phyloP scores from a whole-genome alignment of 2,113 vertebrate genomes.

The Psettodes erumei region DNA sequence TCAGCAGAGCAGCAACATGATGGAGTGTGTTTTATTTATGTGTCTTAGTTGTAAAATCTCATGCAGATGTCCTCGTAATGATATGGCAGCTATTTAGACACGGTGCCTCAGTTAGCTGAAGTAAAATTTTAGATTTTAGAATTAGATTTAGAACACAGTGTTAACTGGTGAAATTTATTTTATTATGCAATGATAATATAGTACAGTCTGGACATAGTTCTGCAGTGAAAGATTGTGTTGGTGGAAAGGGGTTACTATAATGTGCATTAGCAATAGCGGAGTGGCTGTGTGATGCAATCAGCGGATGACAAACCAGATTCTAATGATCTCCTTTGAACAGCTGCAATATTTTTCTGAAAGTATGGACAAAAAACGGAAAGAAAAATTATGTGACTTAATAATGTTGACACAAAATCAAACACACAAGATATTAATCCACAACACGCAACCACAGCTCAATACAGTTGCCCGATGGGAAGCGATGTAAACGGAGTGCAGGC shows the following conservation, averaged over 20 bases:
- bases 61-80: neutral
- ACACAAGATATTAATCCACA: too few relatives aligned
- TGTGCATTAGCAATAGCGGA: constrained; percentile 1
- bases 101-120: neutral
- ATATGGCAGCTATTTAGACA: constrained; percentile 7
- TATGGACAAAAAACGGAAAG: neutral
- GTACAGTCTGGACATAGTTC: neutral
- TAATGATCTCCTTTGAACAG: neutral
- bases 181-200: neutral
- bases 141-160: too few relatives aligned
- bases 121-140: too few relatives aligned
- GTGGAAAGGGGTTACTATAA: constrained; percentile 8
- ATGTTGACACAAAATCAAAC: too few relatives aligned
- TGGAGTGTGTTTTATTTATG: constrained; percentile 1
- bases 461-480: neutral
- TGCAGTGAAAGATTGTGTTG: constrained; percentile 23
- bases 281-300: constrained; percentile 5
- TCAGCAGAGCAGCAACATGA: constrained; percentile 24
- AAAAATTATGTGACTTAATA: neutral
- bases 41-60: neutral
- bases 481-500: too few relatives aligned
- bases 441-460: neutral
- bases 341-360: neutral
- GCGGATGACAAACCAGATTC: constrained; percentile 2
- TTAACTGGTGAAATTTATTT: neutral